Evolutionary conservation across 2,888 invertebrate species (phyloP).

Genomic region (Polietes domitor): DNA sequence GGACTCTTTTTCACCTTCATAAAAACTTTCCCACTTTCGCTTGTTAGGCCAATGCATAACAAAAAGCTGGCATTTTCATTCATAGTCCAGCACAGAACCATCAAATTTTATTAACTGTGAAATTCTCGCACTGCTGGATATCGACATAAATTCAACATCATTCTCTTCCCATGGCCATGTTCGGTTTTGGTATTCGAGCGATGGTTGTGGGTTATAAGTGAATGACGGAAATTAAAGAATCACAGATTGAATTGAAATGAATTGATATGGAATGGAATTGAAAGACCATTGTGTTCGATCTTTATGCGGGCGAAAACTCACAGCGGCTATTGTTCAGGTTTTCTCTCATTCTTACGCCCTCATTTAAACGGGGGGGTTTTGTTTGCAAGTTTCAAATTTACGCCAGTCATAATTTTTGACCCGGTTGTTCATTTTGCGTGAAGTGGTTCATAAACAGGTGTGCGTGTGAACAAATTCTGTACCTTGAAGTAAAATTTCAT

Average conservation of each 20-base stretch:
- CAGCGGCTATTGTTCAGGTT: no score
- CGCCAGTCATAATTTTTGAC: no score
- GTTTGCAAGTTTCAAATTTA: no score
- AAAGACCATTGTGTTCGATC: no score
- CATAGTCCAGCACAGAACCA: not conserved
- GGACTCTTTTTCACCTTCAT: no score
- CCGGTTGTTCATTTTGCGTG: no score
- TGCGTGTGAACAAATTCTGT: no score
- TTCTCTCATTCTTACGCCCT: no score
- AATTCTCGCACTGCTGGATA: not conserved
- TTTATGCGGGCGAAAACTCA: no score
- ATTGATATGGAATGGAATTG: no score
- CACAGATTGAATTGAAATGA: not conserved
- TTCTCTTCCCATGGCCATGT: not conserved
- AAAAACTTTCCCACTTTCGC: not conserved
- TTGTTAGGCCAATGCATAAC: not conserved
- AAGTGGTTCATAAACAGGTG: not conserved
- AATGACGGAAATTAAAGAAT: not conserved
- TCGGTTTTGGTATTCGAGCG: not conserved
- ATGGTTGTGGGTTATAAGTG: not conserved
- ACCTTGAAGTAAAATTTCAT: no score
- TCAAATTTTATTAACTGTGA: slow-evolving; percentile 32
- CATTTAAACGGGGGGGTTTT: no score
- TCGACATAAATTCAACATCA: not conserved
- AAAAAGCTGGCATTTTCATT: not conserved